These are phyloP conservation scores for Polyergus mexicanus DNA, from an alignment of 1,140 invertebrate species.

Conservation along the genomic window DNA sequence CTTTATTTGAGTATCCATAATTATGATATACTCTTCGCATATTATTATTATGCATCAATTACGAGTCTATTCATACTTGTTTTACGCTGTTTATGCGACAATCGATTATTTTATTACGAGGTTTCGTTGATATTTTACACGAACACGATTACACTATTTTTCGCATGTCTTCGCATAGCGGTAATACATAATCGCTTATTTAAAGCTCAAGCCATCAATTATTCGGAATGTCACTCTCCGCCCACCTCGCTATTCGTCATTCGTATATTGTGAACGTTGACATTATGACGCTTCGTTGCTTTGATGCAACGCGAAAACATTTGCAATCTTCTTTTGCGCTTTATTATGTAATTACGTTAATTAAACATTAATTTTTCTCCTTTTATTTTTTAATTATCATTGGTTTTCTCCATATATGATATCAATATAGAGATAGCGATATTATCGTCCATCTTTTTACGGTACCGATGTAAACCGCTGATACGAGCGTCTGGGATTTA, in stretches of 20 bases:
- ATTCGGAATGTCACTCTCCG: conserved; percentile 25
- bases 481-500: conserved; percentile 29
- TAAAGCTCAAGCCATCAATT: conserved; percentile 29
- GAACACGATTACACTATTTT: neutral
- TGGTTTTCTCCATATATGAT: neutral
- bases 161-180: neutral
- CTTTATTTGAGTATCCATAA: neutral
- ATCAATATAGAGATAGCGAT: neutral
- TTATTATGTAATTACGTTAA: neutral
- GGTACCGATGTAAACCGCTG: conserved; percentile 15
- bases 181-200: neutral
- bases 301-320: no score
- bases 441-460: conserved; percentile 17
- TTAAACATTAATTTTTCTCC: neutral
- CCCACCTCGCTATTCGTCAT: neutral
- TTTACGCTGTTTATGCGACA: conserved; percentile 14
- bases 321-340: neutral
- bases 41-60: neutral
- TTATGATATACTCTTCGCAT: neutral
- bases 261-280: neutral
- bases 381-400: neutral
- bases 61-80: conserved; percentile 13
- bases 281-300: neutral
- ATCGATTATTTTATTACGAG: neutral
- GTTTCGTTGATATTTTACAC: conserved; percentile 19